Base-by-base conservation (phyloP, 1,140 invertebrate species). In the Coelopa frigida region DNA sequence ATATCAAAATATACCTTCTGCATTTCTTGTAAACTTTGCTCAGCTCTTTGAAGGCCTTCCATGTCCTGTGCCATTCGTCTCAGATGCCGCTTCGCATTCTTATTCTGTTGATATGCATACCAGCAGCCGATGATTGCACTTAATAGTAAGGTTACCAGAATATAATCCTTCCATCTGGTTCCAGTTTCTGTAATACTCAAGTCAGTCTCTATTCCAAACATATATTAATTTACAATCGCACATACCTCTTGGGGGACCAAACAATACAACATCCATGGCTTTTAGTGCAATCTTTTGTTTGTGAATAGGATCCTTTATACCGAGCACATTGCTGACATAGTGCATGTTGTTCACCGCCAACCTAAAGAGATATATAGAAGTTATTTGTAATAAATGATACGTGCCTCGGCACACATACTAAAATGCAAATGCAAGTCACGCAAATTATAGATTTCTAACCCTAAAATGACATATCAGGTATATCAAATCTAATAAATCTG, bases 261-360 rank as follows among this genome's bases (percentile, higher is more conserved):
- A 98, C 8, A 98, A 74, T 7, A 98, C 93, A 47, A 94, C 87
- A 72, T 98, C 94, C 88, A 94, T 95, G 27, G 94, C 93, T 74
- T 98, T 97, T 20, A 97, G 74, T 4, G 89, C 83, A 44, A 98
- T 84, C 74, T 97, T 97, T 75, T 95, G 91, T 66, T 90, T 93
- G 70, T 97, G 92, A 57, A 95, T 94, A 12, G 89, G 87, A 75
- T 97, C 93, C 70, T 94, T 95, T 55, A 98, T 95, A n/a, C 93
- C 93, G 51, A 97, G 74, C 26, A 86, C 79, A 63, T 81, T 85
- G 63, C 78, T 84, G 33, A 94, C 73, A 72, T 87, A 92, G 57
- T 92, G 84, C 73, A 87, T 86, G 72, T 91, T 91, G 74, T 88
- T 90, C 20, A 89, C 87, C 51, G 92, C 91, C 71, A 94, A 73